phyloP scores from a whole-genome alignment of 2,888 invertebrate species.

The Thymelicus acteon region DNA sequence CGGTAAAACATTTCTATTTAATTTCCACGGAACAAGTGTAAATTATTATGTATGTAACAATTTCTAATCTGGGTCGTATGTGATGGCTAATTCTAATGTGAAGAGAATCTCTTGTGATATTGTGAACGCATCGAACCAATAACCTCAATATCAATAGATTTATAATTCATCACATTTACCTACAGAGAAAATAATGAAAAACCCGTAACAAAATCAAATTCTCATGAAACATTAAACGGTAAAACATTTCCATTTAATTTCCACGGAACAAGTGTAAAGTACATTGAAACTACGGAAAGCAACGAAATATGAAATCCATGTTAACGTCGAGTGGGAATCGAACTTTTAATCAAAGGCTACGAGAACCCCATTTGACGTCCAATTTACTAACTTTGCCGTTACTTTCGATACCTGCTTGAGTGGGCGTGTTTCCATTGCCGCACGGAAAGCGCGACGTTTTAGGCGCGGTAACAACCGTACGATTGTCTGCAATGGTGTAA shows the following conservation, averaged over 20 bases:
- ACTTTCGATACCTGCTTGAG: slow-evolving; percentile 26
- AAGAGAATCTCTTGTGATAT: too few relatives aligned
- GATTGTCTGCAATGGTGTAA: too few relatives aligned
- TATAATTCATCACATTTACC: background rate
- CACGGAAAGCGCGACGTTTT: background rate
- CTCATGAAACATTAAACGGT: slow-evolving; percentile 3
- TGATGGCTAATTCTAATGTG: too few relatives aligned
- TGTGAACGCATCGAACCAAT: too few relatives aligned
- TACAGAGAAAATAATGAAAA: background rate
- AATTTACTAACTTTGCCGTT: slow-evolving; percentile 27
- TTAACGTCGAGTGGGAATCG: slow-evolving; percentile 15
- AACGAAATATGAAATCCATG: slow-evolving; percentile 31
- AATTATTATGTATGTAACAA: background rate
- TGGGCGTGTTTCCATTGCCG: slow-evolving; percentile 3
- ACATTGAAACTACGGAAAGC: slow-evolving; percentile 11
- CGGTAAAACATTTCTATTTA: slow-evolving; percentile 13
- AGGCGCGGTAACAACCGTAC: too few relatives aligned
- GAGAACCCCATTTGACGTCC: slow-evolving; percentile 29
- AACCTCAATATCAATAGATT: background rate
- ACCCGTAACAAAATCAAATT: background rate
- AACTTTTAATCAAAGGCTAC: slow-evolving; percentile 34
- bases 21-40: slow-evolving; percentile 18
- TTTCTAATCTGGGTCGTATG: too few relatives aligned
- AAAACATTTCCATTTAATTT: slow-evolving; percentile 17
- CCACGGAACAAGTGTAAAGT: slow-evolving; percentile 16